A percentile compares a stretch with the other conserved stretches of the same genome.
Conservation (phyloP, 1,140 invertebrate genomes). For the Ridgeia piscesae region DNA sequence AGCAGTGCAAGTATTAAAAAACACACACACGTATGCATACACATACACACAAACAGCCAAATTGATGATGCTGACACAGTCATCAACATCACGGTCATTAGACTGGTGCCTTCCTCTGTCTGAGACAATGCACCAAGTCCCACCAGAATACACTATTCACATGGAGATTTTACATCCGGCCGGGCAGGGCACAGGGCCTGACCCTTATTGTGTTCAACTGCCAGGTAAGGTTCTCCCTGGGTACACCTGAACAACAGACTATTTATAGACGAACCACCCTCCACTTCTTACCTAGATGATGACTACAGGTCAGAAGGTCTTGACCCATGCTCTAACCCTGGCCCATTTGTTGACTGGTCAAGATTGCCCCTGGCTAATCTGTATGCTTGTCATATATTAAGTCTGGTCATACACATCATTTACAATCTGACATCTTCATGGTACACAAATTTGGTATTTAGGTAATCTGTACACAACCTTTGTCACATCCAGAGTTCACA, state of each 20-base stretch:
- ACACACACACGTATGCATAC: background rate
- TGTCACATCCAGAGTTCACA: no score
- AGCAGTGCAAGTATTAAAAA: background rate
- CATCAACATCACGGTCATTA: no score
- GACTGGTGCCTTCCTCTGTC: background rate
- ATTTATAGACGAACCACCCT: background rate
- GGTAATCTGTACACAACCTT: no score
- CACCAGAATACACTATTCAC: background rate
- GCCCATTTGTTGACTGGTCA: background rate
- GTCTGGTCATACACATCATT: no score
- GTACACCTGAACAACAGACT: background rate
- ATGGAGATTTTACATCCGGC: background rate
- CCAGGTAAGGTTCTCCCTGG: background rate
- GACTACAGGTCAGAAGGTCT: background rate
- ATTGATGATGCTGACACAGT: background rate
- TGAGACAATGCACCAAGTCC: no score
- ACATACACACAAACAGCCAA: no score
- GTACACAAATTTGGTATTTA: no score
- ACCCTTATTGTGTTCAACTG: background rate
- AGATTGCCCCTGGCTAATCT: background rate
- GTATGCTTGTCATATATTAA: background rate
- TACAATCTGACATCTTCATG: no score
- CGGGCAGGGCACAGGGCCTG: background rate
- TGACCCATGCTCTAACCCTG: background rate
- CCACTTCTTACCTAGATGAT: background rate